Base-by-base conservation (phyloP, 2,797 vertebrate genomes). In the Catostomus latipinnis region DNA sequence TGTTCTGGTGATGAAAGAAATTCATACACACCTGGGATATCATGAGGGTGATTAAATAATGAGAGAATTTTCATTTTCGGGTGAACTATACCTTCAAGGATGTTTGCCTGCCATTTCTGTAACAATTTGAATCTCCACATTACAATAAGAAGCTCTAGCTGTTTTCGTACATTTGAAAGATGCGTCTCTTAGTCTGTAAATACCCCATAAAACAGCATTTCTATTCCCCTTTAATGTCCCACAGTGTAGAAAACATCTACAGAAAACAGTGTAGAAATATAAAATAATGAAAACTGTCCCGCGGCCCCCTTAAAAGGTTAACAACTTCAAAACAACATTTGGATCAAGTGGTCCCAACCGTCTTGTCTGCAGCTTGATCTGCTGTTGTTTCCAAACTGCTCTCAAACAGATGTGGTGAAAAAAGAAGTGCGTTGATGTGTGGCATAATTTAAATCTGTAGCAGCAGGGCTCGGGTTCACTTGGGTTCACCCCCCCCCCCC, bases 391-490 rank as follows among this genome's bases (percentile, higher is more conserved):
- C 71, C 50, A 72, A 81, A 84, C 70, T 60, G 53, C 78, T 83
- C 53, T 16, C 34, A 82, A 81, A 85, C 80, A 67, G 82, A 79
- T 34, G 34, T 58, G 62, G 65, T 54, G 72, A 77, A 79, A 74
- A 83, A 66, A 84, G 76, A 63, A 72, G 73, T 73, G 78, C 67
- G 75, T 86, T 90, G 87, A 86, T 81, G 63, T 73, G 74, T 78
- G 74, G 67, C 79, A 82, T 86, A 71, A 87, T 88, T 88, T 92
- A 87, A 92, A 34, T 34, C 34, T 34, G 34, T 34, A 34, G 34
- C 34, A 34, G 34, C 34, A 34, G 34, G 87, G 86, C 86, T 82
- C 62, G 83, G 88, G 91, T 92, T 94, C 93, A 93, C 78, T 68
- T 84, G 84, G 87, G 93, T 91, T 92, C 91, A 85, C 81, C 85